These are phyloP conservation scores for Diadegma fenestrale DNA, from an alignment of 2,888 invertebrate species.

Conservation along the genomic window DNA sequence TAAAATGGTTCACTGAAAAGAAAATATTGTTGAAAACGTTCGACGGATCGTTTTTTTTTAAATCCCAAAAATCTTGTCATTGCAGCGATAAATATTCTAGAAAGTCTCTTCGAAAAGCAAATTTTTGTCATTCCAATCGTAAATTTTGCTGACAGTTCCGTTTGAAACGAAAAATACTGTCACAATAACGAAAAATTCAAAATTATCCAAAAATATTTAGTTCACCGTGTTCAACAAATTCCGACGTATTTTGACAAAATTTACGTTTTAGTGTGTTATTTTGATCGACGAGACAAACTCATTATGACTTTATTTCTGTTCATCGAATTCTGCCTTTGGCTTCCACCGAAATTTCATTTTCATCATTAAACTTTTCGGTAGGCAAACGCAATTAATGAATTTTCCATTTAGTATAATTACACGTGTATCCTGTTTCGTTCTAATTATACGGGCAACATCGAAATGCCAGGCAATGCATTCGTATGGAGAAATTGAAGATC, in stretches of 20 bases:
- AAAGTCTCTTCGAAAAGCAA: no score
- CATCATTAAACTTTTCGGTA: background rate
- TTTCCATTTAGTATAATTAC: background rate
- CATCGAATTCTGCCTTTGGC: background rate
- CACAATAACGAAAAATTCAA: no score
- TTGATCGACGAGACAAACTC: background rate
- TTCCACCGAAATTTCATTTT: background rate
- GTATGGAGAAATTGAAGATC: constrained; percentile 40
- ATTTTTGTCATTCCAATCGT: no score
- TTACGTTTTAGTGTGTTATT: background rate
- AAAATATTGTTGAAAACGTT: no score
- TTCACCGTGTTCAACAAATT: no score
- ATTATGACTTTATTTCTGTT: background rate
- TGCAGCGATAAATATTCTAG: background rate
- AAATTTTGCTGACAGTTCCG: no score
- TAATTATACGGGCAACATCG: background rate
- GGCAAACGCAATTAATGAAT: background rate
- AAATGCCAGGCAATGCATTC: background rate
- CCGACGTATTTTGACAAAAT: no score
- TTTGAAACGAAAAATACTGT: no score
- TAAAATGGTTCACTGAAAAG: no score
- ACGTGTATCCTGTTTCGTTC: background rate
- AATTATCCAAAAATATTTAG: no score
- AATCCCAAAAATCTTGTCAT: no score
- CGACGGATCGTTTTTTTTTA: no score